Conservation (phyloP, 2,113 vertebrate species). For the Equus przewalskii region DNA sequence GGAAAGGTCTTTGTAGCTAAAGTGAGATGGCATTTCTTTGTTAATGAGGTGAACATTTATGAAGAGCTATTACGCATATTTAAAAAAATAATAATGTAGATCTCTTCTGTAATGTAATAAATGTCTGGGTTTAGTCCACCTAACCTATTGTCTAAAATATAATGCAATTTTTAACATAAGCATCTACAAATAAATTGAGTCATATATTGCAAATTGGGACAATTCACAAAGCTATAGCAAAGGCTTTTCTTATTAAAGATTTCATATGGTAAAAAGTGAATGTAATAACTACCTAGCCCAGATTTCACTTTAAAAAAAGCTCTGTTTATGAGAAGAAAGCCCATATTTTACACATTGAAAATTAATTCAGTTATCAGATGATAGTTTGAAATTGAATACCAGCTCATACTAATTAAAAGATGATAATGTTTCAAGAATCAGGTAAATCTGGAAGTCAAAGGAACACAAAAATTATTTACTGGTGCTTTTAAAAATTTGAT, state of each 20-base stretch:
- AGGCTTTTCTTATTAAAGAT: conserved; percentile 63
- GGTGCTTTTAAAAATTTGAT: neutral
- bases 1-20: conserved; percentile 63
- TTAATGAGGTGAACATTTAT: conserved; percentile 55
- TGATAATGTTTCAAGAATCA: conserved; percentile 13
- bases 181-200: conserved; percentile 61
- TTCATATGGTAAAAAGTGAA: conserved; percentile 48
- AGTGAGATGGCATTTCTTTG: neutral
- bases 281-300: conserved; percentile 34
- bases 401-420: conserved; percentile 46
- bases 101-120: conserved; percentile 53
- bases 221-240: conserved; percentile 65
- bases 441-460: conserved; percentile 15
- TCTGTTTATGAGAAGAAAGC: conserved; percentile 44
- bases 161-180: conserved; percentile 40
- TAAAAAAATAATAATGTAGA: conserved; percentile 56
- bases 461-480: neutral
- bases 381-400: conserved; percentile 57
- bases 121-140: conserved; percentile 53
- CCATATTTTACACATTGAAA: conserved; percentile 3
- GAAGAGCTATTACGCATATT: conserved; percentile 58
- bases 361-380: conserved; percentile 44
- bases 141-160: conserved; percentile 75
- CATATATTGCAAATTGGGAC: neutral
- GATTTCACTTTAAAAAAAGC: conserved; percentile 43